A percentile compares a stretch with the other conserved stretches of the same genome.
phyloP scores from a whole-genome alignment of 2,888 invertebrate species.

The Mactromeris polynyma region DNA sequence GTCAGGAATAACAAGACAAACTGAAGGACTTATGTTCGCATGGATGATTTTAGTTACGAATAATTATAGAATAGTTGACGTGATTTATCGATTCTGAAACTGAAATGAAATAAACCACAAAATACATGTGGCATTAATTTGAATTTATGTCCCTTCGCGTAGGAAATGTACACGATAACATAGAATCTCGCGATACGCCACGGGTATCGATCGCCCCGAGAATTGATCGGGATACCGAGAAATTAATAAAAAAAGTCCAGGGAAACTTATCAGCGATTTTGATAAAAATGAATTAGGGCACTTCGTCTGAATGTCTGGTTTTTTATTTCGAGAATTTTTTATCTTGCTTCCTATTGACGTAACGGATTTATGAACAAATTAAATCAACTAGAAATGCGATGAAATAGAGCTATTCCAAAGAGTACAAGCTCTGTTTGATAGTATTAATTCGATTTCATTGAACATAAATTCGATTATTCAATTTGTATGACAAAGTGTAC shows the following conservation, averaged over 20 bases:
- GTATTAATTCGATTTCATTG: background rate
- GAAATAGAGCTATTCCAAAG: background rate
- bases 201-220: background rate
- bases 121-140: slow-evolving; percentile 33
- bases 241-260: background rate
- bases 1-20: background rate
- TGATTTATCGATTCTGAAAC: background rate
- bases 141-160: slow-evolving; percentile 25
- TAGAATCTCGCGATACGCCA: background rate
- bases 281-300: slow-evolving; percentile 5
- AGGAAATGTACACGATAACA: background rate
- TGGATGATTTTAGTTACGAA: background rate
- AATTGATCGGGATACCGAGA: slow-evolving; percentile 4
- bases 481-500: background rate
- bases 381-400: background rate
- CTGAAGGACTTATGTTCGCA: background rate
- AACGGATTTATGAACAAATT: background rate
- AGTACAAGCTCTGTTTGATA: background rate
- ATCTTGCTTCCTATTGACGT: background rate
- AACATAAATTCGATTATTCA: background rate
- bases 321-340: background rate
- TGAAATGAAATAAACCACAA: background rate
- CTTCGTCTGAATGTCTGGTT: background rate
- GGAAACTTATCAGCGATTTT: slow-evolving; percentile 1
- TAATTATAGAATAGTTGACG: background rate